Evolutionary conservation across 1,140 invertebrate genomes (phyloP), one percentile per base, ranked within the genome.

Genomic region (Pseudoatta argentina): DNA sequence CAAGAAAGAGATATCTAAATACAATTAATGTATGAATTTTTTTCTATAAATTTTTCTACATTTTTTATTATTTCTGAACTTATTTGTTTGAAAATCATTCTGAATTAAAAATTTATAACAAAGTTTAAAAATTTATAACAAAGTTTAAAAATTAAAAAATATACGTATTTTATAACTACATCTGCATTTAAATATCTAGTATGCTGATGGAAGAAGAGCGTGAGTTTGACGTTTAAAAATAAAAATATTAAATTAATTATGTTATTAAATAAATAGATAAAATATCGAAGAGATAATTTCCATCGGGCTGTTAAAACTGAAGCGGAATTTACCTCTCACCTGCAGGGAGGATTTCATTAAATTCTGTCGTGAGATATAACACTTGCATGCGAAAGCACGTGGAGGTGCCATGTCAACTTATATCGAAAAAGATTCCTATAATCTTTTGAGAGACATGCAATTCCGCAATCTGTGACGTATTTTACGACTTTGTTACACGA

Each of bases 201-300:
- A 34, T 18, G 8, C n/a, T 6, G 12, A 44, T 30, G 61, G 4
- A 0, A 4, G 21, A 0, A 16, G 27, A 16, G 30, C 12, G 21
- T 44, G 48, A 18, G 18, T 21, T 55, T 57, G 48, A 81, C 24
- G 12, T 30, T 51, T 16, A n/a, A 21, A 55, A 71, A 72, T 72
- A 57, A 81, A 71, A 72, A 57, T 24, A 66, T 39, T 21, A 34
- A 81, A 81, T 81, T 81, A 81, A 72, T 59, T 81, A 67, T 79
- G 14, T 53, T 34, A 39, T 55, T 51, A 67, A 79, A 79, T 30
- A 67, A 67, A 66, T 21, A 44, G 66, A 81, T 71, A 71, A 81
- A 81, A 21, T 53, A 21, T 71, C 34, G 67, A 71, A 59, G 51
- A 59, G 34, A 34, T 71, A 71, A 21, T 67, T 67, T 67, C 3